Evolutionary conservation across 2,113 vertebrate species (phyloP).

Genomic region (Pionites leucogaster): DNA sequence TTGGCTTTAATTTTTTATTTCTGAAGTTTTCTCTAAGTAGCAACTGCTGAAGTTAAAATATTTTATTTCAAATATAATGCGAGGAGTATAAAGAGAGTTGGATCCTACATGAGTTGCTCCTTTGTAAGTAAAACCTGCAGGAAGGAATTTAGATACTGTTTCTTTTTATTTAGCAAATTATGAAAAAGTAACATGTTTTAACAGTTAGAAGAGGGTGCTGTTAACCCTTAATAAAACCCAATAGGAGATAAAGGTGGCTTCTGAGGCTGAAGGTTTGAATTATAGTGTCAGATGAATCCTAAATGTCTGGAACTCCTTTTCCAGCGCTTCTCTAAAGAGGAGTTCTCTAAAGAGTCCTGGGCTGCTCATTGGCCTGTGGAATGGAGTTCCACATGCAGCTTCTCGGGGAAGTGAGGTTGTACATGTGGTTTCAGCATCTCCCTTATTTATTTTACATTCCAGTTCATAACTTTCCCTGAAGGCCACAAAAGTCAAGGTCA

Average conservation of each 20-base stretch:
- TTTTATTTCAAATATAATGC: not conserved
- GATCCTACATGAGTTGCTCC: not conserved
- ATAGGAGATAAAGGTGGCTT: not conserved
- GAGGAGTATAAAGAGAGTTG: not conserved
- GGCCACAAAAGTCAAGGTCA: not conserved
- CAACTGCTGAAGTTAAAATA: not conserved
- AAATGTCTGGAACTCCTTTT: not conserved
- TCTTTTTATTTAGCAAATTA: not conserved
- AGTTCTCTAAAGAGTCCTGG: not conserved
- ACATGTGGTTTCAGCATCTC: not conserved
- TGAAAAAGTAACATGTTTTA: not conserved
- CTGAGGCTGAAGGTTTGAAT: not conserved
- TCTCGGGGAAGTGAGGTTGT: not conserved
- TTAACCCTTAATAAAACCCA: not conserved
- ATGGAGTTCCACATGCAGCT: not conserved
- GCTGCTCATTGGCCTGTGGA: accelerated
- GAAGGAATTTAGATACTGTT: not conserved
- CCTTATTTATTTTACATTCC: not conserved
- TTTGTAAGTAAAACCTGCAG: not conserved
- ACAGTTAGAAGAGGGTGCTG: not conserved
- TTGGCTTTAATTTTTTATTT: not conserved
- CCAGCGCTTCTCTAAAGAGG: not conserved
- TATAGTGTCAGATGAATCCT: not conserved
- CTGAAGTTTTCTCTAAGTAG: not conserved
- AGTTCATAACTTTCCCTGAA: not conserved